phyloP scores from a whole-genome alignment of 2,113 vertebrate genomes.

The Loxodonta africana region DNA sequence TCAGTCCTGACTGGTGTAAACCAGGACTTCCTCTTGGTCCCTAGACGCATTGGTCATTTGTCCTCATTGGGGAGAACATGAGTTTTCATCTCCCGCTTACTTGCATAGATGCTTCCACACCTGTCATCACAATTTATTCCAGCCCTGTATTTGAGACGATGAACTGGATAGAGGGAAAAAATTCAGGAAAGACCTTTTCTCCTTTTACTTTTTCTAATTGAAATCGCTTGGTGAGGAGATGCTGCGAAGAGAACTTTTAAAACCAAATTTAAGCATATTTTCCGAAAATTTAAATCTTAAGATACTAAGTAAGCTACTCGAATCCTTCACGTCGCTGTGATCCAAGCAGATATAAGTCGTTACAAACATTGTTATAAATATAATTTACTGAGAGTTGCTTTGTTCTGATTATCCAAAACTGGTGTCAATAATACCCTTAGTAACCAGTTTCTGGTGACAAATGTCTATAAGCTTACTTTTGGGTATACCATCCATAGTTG shows the following conservation, averaged over 20 bases:
- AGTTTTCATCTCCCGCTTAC: not conserved
- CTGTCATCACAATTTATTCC: not conserved
- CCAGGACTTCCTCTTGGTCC: not conserved
- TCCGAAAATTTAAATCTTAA: conserved; percentile 11
- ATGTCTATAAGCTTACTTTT: not conserved
- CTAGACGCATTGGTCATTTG: not conserved
- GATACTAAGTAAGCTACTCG: not conserved
- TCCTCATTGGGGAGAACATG: not conserved
- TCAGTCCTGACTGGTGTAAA: not conserved
- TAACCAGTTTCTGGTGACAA: not conserved
- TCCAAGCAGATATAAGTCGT: not conserved
- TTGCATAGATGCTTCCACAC: not conserved
- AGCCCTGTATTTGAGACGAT: not conserved
- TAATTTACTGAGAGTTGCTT: not conserved
- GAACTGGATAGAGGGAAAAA: not conserved
- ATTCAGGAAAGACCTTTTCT: not conserved
- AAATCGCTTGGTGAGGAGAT: not conserved
- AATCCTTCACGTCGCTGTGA: not conserved
- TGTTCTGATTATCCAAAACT: not conserved
- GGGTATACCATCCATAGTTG: not conserved
- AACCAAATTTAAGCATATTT: not conserved
- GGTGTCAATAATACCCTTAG: not conserved
- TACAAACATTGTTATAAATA: too few species aligned
- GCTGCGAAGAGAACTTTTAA: not conserved
- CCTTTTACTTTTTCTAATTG: not conserved